Base-by-base conservation (phyloP, 1,140 invertebrate species). In the Drosophila equinoxialis region DNA sequence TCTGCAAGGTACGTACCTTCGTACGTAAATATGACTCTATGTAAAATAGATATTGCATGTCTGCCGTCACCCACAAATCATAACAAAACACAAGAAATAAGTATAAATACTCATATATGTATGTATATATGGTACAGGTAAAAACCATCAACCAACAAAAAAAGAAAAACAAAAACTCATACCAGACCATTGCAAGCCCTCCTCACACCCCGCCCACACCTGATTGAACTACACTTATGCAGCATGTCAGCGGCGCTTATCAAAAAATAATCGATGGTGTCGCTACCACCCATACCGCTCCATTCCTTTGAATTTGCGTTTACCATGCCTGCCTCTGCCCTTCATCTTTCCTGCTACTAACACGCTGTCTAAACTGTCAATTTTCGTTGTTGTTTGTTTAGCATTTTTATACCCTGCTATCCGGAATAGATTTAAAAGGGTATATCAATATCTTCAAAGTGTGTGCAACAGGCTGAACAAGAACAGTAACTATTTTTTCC, bases 231-330 rank as follows among this genome's bases (percentile, higher is more conserved):
- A 65, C 81, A 74, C 74, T 78, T 77, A 68, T 87, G 83, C 72
- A 76, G 68, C 79, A 71, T 83, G 82, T 79, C 82, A 71, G 55
- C 65, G 66, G 14, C 59, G 79, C 78, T 86, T 86, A 86, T 86
- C 82, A 87, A 41, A 41, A 42, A 83, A 83, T 86, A 86, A 83
- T 86, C 82, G 83, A 86, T 86, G 82, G 71, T 59, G 37, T 73
- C 26, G 17, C 17, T 37, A 7, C 14, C 61, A 57, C 11, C 59
- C 26, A 23, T 51, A 26, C 13, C 17, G 8, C 45, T 51, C 14
- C 48, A 35, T 39, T 13, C 37, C 41, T 54, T 39, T 14, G n/a
- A n/a, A 13, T 2, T 8, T 33, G 6, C 3, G 2, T 20, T 13
- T 39, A 41, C 3, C 20, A 17, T n/a, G 6, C 23, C 35, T 26